Evolutionary conservation across 2,797 vertebrate genomes (phyloP).

Genomic region (Characodon lateralis): DNA sequence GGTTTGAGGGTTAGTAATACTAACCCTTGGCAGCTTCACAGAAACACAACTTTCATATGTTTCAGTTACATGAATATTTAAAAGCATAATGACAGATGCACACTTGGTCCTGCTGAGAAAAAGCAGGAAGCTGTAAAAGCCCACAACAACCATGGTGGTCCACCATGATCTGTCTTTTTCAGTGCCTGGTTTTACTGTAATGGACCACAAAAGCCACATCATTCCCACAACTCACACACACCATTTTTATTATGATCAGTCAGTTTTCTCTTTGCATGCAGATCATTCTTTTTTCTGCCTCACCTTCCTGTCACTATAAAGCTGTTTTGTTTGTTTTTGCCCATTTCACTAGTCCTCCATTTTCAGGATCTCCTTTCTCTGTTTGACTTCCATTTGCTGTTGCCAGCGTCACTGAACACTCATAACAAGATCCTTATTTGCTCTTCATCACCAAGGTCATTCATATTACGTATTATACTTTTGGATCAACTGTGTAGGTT

Average conservation of each 20-base stretch:
- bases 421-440: conserved; percentile 16
- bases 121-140: conserved; percentile 60
- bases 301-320: background rate
- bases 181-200: conserved; percentile 54
- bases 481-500: conserved; percentile 41
- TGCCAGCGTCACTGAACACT: conserved; percentile 10
- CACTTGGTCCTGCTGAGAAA: conserved; percentile 27
- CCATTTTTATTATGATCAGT: background rate
- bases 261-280: conserved; percentile 7
- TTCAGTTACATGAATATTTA: conserved; percentile 5
- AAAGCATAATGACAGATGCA: conserved; percentile 9
- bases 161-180: conserved; percentile 46
- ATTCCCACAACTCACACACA: conserved; percentile 24
- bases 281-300: background rate
- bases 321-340: background rate
- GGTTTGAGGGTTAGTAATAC: background rate
- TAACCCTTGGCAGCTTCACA: background rate
- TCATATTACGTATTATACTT: conserved; percentile 31
- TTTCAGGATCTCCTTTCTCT: background rate
- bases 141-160: conserved; percentile 55
- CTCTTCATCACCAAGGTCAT: conserved; percentile 44
- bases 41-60: background rate
- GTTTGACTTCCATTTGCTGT: conserved; percentile 3
- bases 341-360: background rate
- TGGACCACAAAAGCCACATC: conserved; percentile 52